A percentile compares a stretch with the other conserved stretches of the same genome.
Evolutionary conservation across 2,113 vertebrate genomes (phyloP).

Genomic region (Eulemur macaco): DNA sequence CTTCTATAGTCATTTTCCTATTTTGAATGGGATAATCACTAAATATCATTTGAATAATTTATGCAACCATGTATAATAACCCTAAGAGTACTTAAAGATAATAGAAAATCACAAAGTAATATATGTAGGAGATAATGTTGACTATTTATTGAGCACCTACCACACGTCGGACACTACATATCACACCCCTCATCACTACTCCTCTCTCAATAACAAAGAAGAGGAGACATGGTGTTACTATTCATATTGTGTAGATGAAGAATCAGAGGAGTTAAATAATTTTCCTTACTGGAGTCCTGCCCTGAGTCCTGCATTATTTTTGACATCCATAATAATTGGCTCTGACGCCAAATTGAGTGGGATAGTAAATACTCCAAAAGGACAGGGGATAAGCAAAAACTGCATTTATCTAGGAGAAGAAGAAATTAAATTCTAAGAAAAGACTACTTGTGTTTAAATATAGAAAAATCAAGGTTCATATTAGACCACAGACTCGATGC

Average conservation of each 20-base stretch:
- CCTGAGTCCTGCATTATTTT: not conserved
- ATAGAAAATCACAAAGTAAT: not conserved
- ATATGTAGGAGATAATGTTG: not conserved
- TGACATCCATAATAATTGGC: not conserved
- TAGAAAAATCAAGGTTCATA: not conserved
- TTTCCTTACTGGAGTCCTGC: not conserved
- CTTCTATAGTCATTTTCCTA: not conserved
- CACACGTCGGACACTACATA: fast-evolving
- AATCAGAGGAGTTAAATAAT: not conserved
- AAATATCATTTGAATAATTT: conserved; percentile 38
- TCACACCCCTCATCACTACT: not conserved
- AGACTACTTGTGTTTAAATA: conserved; percentile 16
- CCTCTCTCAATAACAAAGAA: not conserved
- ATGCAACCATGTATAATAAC: conserved; percentile 28
- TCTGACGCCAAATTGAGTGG: not conserved
- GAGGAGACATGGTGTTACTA: not conserved
- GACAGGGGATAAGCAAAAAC: not conserved
- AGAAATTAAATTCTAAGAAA: conserved; percentile 19
- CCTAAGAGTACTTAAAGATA: not conserved
- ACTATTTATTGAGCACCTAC: not conserved
- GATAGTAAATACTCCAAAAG: conserved; percentile 12
- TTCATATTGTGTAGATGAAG: not conserved
- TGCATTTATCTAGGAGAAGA: not conserved
- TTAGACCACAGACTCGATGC: not conserved
- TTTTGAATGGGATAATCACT: conserved; percentile 38